These are phyloP conservation scores for Drosophila macrospina DNA, from an alignment of 2,888 invertebrate species.

Conservation along the genomic window DNA sequence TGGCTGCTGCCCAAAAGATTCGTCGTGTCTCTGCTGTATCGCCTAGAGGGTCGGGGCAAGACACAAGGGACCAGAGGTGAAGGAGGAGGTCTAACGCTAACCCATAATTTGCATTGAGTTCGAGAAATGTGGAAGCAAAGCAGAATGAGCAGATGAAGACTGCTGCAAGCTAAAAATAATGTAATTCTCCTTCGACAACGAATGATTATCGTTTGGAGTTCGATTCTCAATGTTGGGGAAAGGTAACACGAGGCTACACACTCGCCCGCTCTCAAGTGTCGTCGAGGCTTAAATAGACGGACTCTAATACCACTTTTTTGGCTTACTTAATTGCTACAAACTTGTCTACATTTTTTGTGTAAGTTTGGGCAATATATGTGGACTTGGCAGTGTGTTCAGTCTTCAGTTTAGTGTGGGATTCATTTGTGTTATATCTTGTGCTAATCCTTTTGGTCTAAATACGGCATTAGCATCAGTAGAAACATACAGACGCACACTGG, in stretches of 20 bases:
- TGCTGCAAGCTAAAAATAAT: constrained; percentile 31
- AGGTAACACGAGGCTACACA: constrained; percentile 25
- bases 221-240: constrained; percentile 5
- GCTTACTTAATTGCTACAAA: constrained; percentile 66
- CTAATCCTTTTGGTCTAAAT: constrained; percentile 75
- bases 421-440: constrained; percentile 71
- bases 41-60: constrained; percentile 34
- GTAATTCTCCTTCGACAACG: constrained; percentile 36
- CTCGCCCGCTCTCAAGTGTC: background rate
- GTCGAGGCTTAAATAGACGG: constrained; percentile 1
- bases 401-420: constrained; percentile 58
- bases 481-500: constrained; percentile 12
- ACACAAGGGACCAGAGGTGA: constrained; percentile 15
- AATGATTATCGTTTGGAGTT: constrained; percentile 44
- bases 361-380: too few relatives aligned
- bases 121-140: constrained; percentile 60
- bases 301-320: constrained; percentile 61
- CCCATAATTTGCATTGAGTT: constrained; percentile 69
- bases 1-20: constrained; percentile 52
- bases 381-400: too few relatives aligned
- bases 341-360: too few relatives aligned
- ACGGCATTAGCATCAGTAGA: constrained; percentile 58
- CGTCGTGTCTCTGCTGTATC: constrained; percentile 52
- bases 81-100: constrained; percentile 50
- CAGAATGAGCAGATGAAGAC: constrained; percentile 7